Conservation (phyloP, 2,888 invertebrate species). For the Stenodema calcarata region DNA sequence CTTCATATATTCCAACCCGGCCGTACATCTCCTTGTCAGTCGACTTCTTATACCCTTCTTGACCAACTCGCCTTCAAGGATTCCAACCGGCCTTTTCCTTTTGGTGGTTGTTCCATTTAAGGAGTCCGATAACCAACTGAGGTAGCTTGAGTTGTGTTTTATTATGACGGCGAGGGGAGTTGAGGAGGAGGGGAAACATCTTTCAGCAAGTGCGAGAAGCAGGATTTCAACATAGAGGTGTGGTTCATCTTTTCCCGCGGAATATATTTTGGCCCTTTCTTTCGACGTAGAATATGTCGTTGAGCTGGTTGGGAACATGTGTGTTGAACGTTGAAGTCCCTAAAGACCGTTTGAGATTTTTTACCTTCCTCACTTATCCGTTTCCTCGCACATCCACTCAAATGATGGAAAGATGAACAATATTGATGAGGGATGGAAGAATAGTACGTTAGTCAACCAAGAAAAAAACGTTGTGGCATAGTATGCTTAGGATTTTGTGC, state of each 20-base stretch:
- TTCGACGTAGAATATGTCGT: neutral
- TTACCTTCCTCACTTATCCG: too few species aligned
- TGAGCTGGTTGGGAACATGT: neutral
- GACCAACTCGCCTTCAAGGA: neutral
- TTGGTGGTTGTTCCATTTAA: constrained; percentile 11
- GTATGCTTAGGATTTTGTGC: too few species aligned
- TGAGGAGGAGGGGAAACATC: neutral
- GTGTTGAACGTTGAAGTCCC: neutral
- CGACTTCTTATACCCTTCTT: neutral
- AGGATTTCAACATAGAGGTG: neutral
- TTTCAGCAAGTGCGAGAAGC: neutral
- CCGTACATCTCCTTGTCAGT: neutral
- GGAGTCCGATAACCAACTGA: neutral
- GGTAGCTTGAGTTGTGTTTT: constrained; percentile 9
- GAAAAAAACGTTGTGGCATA: too few species aligned
- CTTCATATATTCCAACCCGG: neutral
- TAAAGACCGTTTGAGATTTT: too few species aligned
- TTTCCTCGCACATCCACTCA: too few species aligned
- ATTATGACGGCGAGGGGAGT: neutral
- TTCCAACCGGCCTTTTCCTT: constrained; percentile 10
- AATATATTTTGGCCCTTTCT: neutral
- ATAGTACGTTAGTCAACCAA: too few species aligned
- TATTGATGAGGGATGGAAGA: too few species aligned
- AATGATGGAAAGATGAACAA: too few species aligned
- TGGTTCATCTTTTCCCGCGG: neutral